Evolutionary conservation across 2,888 invertebrate species (phyloP).

Genomic region (Leptinotarsa juncta): DNA sequence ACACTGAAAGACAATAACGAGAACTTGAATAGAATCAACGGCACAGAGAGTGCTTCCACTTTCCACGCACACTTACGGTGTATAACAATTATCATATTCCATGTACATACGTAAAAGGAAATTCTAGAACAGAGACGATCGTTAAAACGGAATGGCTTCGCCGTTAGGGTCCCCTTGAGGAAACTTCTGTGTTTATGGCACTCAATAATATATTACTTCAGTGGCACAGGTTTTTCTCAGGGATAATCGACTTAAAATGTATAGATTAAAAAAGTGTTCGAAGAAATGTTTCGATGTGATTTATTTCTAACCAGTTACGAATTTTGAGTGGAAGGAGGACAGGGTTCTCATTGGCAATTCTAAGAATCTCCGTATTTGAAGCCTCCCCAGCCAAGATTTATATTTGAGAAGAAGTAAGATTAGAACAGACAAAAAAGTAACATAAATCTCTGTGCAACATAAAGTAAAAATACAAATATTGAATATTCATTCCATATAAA

Average conservation of each 20-base stretch:
- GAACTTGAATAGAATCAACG: neutral
- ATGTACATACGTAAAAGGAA: slow-evolving; percentile 18
- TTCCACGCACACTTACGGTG: neutral
- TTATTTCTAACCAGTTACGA: slow-evolving; percentile 2
- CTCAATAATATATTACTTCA: slow-evolving; percentile 32
- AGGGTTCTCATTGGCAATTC: neutral
- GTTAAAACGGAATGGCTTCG: slow-evolving; percentile 30
- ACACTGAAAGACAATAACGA: neutral
- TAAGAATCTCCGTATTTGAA: neutral
- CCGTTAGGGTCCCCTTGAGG: slow-evolving; percentile 30
- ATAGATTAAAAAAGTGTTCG: slow-evolving; percentile 24
- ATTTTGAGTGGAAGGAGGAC: slow-evolving; percentile 2
- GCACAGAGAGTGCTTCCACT: neutral
- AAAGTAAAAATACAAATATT: too few species aligned
- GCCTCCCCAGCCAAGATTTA: too few species aligned
- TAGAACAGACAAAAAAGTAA: too few species aligned
- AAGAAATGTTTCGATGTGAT: slow-evolving; percentile 20
- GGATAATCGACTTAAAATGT: slow-evolving; percentile 26
- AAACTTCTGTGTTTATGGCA: slow-evolving; percentile 35
- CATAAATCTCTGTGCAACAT: too few species aligned
- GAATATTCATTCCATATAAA: too few species aligned
- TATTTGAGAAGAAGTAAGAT: too few species aligned
- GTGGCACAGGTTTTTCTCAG: slow-evolving; percentile 20
- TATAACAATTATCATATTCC: slow-evolving; percentile 19
- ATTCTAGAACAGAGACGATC: slow-evolving; percentile 17